Evolutionary conservation across 53 echinoderm and acorn worm species (phyloP), one percentile per base, ranked within the genome.

Genomic region (Arbacia lixula): DNA sequence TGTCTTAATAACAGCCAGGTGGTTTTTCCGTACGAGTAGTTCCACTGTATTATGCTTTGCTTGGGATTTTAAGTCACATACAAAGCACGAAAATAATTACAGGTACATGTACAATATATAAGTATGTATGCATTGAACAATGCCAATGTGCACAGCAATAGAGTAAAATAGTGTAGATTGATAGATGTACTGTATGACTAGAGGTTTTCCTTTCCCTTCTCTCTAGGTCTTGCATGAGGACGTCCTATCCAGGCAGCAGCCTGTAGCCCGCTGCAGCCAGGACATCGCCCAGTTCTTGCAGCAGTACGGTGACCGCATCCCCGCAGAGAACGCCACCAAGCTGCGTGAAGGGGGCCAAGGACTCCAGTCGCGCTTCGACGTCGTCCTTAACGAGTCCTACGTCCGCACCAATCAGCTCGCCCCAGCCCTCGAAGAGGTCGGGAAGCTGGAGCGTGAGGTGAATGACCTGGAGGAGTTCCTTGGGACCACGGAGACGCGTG

Each of bases 361-460:
- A 34, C 92, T 99, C 36, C 88, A 90, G 75, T 37, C 80, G 0
- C 94, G 99, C 75, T 99, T 94, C 62, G 95, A 99, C 66, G 91
- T 83, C 1, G 94, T 99, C 86, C 87, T 92, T 50, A 91, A 88
- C 34, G 90, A 99, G 83, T 88, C 94, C 19, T 92, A 95, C 90
- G 87, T 73, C 81, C 91, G 99, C n/a, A 77, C 86, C 64, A 95
- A 95, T 76, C 88, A 88, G 72, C 89, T 99, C 53, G 84, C 49
- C 36, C 92, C 99, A 1, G 94, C 94, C 36, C 76, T 89, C 5
- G 94, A 99, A 54, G 99, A 99, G 79, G 56, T 88, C 66, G 36
- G 30, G 42, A 93, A 93, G 76, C 85, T 93, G 27, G 93, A 96
- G 87, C 84, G 52, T 40, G 96, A 96, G 40, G 74, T 71, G 49